These are phyloP conservation scores for Schizopygopsis malacanthus DNA, from an alignment of 2,797 vertebrate genomes.

Conservation along the genomic window DNA sequence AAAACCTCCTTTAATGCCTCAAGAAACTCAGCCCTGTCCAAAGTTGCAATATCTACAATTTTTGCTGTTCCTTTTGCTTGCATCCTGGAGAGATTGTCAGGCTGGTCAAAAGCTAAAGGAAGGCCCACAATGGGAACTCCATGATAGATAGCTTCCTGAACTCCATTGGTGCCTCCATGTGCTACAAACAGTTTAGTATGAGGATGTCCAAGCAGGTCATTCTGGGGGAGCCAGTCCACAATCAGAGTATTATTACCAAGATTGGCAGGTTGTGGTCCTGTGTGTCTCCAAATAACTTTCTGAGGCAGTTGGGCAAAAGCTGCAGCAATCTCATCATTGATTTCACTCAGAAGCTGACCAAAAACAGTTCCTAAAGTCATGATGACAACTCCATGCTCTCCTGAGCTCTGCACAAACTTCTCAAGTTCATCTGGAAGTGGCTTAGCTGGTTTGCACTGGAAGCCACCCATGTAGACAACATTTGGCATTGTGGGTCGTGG, in stretches of 20 bases:
- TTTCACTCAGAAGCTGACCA: constrained; percentile 37
- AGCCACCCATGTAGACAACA: constrained; percentile 17
- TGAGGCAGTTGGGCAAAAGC: constrained; percentile 29
- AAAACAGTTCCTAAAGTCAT: constrained; percentile 29
- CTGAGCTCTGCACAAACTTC: constrained; percentile 28
- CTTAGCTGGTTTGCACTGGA: constrained; percentile 32
- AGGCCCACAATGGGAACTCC: constrained; percentile 20
- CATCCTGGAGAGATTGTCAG: constrained; percentile 31
- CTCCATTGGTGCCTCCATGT: constrained; percentile 37
- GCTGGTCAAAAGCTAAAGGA: constrained; percentile 34
- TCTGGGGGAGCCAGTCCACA: constrained; percentile 22
- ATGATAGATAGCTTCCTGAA: constrained; percentile 38
- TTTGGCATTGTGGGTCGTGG: constrained; percentile 39
- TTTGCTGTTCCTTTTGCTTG: constrained; percentile 20
- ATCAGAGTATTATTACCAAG: constrained; percentile 29
- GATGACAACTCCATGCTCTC: constrained; percentile 8
- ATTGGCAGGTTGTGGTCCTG: background rate
- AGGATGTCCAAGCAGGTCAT: constrained; percentile 35
- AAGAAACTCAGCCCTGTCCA: constrained; percentile 18
- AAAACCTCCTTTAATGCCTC: constrained; percentile 30
- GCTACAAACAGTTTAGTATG: constrained; percentile 28
- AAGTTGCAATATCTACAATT: constrained; percentile 8
- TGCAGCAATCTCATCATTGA: constrained; percentile 16
- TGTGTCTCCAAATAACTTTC: constrained; percentile 29
- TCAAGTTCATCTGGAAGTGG: constrained; percentile 28